These are phyloP conservation scores for Metallyticus violacea DNA, from an alignment of 2,888 invertebrate species.

Conservation along the genomic window DNA sequence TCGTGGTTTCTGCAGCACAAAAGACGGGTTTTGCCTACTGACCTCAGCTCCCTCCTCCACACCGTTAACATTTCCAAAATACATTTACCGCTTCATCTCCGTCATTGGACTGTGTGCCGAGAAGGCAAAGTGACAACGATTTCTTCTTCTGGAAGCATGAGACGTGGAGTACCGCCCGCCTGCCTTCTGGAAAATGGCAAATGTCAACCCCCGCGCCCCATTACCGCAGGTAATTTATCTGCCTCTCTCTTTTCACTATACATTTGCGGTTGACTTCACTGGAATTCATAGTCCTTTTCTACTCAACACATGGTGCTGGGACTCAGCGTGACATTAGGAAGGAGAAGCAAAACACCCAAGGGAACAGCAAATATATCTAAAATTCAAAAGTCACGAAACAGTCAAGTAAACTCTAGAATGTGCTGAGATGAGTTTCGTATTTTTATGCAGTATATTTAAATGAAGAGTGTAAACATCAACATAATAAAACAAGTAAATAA, in stretches of 20 bases:
- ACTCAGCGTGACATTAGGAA: not conserved
- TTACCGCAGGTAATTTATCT: conserved; percentile 15
- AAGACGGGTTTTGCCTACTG: not conserved
- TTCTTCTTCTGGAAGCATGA: not conserved
- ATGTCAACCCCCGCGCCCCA: conserved; percentile 1
- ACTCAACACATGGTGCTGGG: not conserved
- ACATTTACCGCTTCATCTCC: not conserved
- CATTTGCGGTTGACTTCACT: conserved; percentile 12
- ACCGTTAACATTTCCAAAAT: not conserved
- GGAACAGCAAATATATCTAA: not conserved
- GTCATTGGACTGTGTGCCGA: too few relatives aligned
- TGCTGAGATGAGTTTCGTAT: too few relatives aligned
- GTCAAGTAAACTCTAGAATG: not conserved
- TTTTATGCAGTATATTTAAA: too few relatives aligned
- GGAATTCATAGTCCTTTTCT: not conserved
- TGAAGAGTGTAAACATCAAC: too few relatives aligned
- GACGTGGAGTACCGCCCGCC: not conserved
- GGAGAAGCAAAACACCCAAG: not conserved
- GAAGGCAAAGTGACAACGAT: conserved; percentile 5
- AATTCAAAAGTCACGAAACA: not conserved
- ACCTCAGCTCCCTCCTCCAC: not conserved
- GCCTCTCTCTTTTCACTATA: not conserved
- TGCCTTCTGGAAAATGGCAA: conserved; percentile 10
- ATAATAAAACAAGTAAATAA: too few relatives aligned
- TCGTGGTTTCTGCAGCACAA: not conserved